Conservation (phyloP, 1,140 invertebrate species). For the Augochlora pura region DNA sequence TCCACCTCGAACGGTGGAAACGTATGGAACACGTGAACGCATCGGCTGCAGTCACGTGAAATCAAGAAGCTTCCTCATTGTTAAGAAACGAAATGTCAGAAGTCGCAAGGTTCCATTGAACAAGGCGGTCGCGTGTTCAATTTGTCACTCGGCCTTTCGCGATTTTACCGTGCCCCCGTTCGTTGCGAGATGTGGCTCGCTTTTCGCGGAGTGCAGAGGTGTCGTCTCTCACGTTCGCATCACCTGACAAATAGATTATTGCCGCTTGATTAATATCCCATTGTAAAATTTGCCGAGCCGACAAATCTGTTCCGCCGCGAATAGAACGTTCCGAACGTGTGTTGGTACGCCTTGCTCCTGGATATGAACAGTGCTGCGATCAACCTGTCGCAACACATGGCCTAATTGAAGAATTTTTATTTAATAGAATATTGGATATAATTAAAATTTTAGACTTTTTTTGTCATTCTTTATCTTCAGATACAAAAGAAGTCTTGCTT, state of each 20-base stretch:
- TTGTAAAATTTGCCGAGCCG: constrained; percentile 10
- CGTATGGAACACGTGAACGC: neutral
- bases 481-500: too few species aligned
- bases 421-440: too few species aligned
- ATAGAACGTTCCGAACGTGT: neutral
- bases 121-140: neutral
- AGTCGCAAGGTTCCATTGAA: neutral
- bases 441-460: too few species aligned
- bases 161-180: constrained; percentile 7
- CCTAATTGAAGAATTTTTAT: too few species aligned
- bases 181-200: neutral
- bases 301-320: neutral
- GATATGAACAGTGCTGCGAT: neutral
- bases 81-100: constrained; percentile 26
- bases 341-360: neutral
- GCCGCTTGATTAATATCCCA: constrained; percentile 6
- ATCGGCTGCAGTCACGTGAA: neutral
- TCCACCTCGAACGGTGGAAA: neutral
- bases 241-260: constrained; percentile 25
- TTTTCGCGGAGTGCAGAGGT: neutral
- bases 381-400: too few species aligned
- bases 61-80: constrained; percentile 9
- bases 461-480: too few species aligned
- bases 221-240: neutral
- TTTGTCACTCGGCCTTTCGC: constrained; percentile 17